These are phyloP conservation scores for Huso huso DNA, from an alignment of 2,797 vertebrate species.

Conservation along the genomic window DNA sequence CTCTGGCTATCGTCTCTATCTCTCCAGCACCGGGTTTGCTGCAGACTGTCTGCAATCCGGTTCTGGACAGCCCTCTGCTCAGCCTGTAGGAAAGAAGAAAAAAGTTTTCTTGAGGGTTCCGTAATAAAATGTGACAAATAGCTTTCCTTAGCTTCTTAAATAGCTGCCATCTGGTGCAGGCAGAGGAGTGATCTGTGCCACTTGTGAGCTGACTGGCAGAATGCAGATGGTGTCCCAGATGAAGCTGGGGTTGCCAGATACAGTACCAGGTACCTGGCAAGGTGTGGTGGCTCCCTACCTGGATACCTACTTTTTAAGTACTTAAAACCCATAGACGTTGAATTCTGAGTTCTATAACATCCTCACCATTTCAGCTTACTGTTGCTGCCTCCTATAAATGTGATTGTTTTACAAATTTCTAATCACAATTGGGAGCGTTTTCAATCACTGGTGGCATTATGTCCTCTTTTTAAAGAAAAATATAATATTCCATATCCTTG, in stretches of 20 bases:
- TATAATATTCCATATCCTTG: too few species aligned
- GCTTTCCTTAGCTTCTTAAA: conserved; percentile 35
- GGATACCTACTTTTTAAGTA: too few species aligned
- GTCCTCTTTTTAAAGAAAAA: too few species aligned
- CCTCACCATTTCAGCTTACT: too few species aligned
- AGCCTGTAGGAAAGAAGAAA: too few species aligned
- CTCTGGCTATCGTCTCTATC: not conserved
- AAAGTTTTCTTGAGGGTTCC: conserved; percentile 11
- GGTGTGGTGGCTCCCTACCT: not conserved
- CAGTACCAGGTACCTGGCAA: conserved; percentile 22
- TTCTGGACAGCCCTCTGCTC: too few species aligned
- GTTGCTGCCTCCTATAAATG: too few species aligned
- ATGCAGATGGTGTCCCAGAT: conserved; percentile 20
- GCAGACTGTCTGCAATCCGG: not conserved
- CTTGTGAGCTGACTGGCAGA: conserved; percentile 10
- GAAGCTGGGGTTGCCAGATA: conserved; percentile 21
- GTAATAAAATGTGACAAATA: conserved; percentile 33
- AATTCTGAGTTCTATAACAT: too few species aligned
- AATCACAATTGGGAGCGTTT: too few species aligned
- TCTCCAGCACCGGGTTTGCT: not conserved
- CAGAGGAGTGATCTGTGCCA: conserved; percentile 34
- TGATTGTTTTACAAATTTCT: too few species aligned
- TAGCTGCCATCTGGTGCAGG: conserved; percentile 40
- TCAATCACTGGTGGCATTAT: too few species aligned
- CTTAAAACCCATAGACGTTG: too few species aligned